Evolutionary conservation across 2,113 vertebrate species (phyloP), one percentile per base, ranked within the genome.

Genomic region (Larimichthys polyactis): DNA sequence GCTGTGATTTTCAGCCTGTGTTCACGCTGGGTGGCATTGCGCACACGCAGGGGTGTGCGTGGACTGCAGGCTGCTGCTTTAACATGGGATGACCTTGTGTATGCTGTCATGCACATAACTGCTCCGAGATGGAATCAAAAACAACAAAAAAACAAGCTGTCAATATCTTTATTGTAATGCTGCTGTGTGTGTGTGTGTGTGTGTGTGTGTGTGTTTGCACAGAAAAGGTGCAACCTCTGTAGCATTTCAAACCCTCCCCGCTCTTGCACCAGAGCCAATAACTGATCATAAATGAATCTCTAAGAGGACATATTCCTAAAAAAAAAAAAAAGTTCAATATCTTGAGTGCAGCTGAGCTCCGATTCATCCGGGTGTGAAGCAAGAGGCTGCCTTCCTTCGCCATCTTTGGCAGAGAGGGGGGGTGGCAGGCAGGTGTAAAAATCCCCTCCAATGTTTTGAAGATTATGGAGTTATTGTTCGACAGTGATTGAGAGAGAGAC

Each of bases 11-110:
- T 69, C 46, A 48, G 75, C 63, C 49, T 67, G 70, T 76, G 1
- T 54, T 71, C 82, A 58, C 24, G 16, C 73, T 66, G 75, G 71
- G 79, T 82, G 83, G 79, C 67, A 73, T 58, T 70, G 24, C 63
- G 57, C 49, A 40, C n/a, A 10, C 29, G 27, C 32, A 57, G 32
- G n/a, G n/a, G n/a, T n/a, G n/a, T 58, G 54, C 49, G 3, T 8
- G 60, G n/a, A 12, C 71, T 52, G 44, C 29, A 66, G 19, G 54
- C n/a, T 54, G 58, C 54, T 17, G 60, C 3, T 68, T 27, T 40
- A 59, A 72, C 22, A 19, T 10, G 55, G 20, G 29, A 48, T 87
- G 87, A 87, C 87, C 87, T 82, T 87, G 63, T 65, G 54, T 66
- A 51, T 65, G 54, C 44, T 55, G 27, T 20, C 24, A 22, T 43